phyloP scores from a whole-genome alignment of 2,888 invertebrate genomes.

The Pharmacophagus antenor region DNA sequence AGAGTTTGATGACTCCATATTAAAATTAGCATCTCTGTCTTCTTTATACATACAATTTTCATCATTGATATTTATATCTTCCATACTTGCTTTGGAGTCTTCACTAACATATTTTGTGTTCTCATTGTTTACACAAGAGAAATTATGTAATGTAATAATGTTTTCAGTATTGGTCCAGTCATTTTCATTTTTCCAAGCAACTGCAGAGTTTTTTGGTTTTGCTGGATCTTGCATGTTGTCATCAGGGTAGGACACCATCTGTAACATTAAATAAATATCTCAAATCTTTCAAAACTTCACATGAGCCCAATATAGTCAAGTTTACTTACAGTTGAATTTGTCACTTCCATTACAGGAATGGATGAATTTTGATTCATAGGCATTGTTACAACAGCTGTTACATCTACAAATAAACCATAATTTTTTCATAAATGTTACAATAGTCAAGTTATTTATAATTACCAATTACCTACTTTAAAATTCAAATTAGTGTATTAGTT shows the following conservation, averaged over 20 bases:
- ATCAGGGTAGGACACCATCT: slow-evolving; percentile 74
- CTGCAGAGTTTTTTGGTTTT: slow-evolving; percentile 72
- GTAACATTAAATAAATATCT: slow-evolving; percentile 31
- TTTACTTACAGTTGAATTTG: slow-evolving; percentile 70
- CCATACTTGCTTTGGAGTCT: slow-evolving; percentile 73
- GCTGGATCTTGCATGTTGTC: slow-evolving; percentile 70
- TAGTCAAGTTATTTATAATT: slow-evolving; percentile 21
- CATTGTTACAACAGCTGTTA: slow-evolving; percentile 76
- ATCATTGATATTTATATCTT: slow-evolving; percentile 71
- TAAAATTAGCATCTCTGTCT: slow-evolving; percentile 72
- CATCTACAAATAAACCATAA: slow-evolving; percentile 56
- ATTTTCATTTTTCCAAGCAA: slow-evolving; percentile 68
- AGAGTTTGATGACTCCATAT: slow-evolving; percentile 76
- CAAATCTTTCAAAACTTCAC: neutral
- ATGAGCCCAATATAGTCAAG: neutral
- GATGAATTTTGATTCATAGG: slow-evolving; percentile 71
- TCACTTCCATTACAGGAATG: slow-evolving; percentile 75
- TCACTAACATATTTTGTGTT: slow-evolving; percentile 69
- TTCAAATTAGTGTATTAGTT: slow-evolving; percentile 17
- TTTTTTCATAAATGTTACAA: neutral
- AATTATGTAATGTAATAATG: slow-evolving; percentile 63
- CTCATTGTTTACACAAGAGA: slow-evolving; percentile 60
- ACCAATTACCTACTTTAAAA: slow-evolving; percentile 19
- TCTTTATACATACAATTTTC: slow-evolving; percentile 74
- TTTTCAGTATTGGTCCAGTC: slow-evolving; percentile 68